Base-by-base conservation (phyloP, 2,797 vertebrate genomes). In the Clamator glandarius region DNA sequence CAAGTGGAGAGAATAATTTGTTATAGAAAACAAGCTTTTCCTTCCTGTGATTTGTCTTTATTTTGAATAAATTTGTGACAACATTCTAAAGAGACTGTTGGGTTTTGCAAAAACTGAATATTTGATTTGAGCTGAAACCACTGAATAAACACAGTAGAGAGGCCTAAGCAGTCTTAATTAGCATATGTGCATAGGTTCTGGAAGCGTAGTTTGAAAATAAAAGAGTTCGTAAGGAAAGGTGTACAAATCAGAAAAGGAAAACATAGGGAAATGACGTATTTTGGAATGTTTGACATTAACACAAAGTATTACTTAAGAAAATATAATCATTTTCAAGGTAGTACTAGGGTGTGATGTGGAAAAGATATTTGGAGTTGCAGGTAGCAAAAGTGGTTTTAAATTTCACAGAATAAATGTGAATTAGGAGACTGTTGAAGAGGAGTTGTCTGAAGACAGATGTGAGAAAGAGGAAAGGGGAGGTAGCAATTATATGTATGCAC, bases 391-490 rank as follows among this genome's bases (percentile, higher is more conserved):
- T 4, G 3, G 14, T 54, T 89, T 93, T 57, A 50, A 63, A 59
- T 91, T 92, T 66, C 44, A 54, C 1, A 3, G 36, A 84, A 57
- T 48, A 86, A 74, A 46, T 90, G 19, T 9, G 21, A 11, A 61
- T 79, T 59, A 67, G 23, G 54, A 78, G 66, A 62, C 39, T 41
- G 28, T 3, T 78, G 54, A 84, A 67, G 69, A 74, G 33, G 48
- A 51, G 31, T 12, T 79, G 17, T 73, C 77, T 82, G 57, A 82
- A 84, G 55, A 36, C 28, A 81, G 75, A 87, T 72, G 16, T 59
- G n/a, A 91, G 64, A 78, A 93, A 89, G 68, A 81, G 93, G 69
- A 93, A 95, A 93, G 69, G 69, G 82, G 79, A 96, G 82, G 91
- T 68, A 72, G 66, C 76, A 44, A 1, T 58, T 54, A 24, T 69